These are phyloP conservation scores for Menura novaehollandiae DNA, from an alignment of 2,113 vertebrate species.

Conservation along the genomic window DNA sequence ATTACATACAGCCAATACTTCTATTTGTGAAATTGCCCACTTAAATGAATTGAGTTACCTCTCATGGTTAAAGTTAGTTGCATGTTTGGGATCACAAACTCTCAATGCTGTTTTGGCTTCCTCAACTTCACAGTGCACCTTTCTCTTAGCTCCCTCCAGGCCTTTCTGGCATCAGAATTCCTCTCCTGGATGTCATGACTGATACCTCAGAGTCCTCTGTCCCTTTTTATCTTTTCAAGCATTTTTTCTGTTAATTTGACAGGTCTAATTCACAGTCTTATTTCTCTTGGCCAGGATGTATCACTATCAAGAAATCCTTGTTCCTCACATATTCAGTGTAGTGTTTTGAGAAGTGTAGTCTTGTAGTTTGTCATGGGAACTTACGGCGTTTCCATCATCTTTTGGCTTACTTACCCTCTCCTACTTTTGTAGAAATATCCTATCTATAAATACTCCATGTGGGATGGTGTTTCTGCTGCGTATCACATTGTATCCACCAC, in stretches of 20 bases:
- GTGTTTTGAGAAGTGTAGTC: neutral
- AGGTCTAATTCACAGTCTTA: neutral
- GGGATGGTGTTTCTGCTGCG: neutral
- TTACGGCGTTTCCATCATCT: fast-evolving
- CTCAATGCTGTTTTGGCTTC: neutral
- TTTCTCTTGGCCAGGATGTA: neutral
- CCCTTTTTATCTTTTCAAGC: neutral
- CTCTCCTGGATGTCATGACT: neutral
- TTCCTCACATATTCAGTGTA: neutral
- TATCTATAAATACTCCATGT: neutral
- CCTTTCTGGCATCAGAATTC: neutral
- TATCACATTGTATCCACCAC: neutral
- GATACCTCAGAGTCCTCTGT: neutral
- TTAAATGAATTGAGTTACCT: neutral
- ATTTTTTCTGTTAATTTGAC: neutral
- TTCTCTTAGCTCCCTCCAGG: neutral
- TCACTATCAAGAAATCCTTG: neutral
- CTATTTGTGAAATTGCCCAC: neutral
- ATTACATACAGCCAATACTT: neutral
- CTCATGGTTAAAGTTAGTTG: neutral
- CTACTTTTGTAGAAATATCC: neutral
- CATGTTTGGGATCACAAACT: neutral
- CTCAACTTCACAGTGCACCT: neutral
- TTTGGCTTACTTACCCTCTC: neutral
- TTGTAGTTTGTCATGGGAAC: neutral